Percentiles rank a stretch among this genome's conserved stretches.
Evolutionary conservation across 1,140 invertebrate species (phyloP).

Genomic region (Zaprionus tsacasi): DNA sequence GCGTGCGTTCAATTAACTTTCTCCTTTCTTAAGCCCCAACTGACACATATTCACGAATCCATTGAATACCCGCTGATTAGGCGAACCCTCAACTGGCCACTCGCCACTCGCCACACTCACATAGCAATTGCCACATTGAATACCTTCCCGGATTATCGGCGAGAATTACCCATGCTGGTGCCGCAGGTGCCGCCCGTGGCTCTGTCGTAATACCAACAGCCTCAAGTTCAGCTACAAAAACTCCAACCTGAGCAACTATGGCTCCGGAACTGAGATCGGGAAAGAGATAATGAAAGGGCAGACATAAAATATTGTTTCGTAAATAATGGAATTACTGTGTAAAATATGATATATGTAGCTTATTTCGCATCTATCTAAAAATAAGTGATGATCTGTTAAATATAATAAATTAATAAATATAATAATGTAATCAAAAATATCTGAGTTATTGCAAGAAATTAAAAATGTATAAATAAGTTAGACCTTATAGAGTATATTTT

Average conservation of each 20-base stretch:
- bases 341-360: too few relatives aligned
- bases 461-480: too few relatives aligned
- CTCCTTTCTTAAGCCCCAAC: not conserved
- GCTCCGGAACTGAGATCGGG: not conserved
- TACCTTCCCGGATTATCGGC: not conserved
- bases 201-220: not conserved
- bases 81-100: not conserved
- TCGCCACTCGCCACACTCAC: not conserved
- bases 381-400: too few relatives aligned
- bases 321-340: too few relatives aligned
- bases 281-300: too few relatives aligned
- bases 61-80: constrained; percentile 3
- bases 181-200: not conserved
- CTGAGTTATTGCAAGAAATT: too few relatives aligned
- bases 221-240: not conserved
- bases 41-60: constrained; percentile 5
- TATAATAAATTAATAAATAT: too few relatives aligned
- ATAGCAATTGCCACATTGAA: not conserved
- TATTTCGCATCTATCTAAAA: too few relatives aligned
- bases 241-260: not conserved
- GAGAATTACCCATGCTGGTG: not conserved
- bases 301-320: too few relatives aligned
- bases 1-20: constrained; percentile 1
- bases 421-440: too few relatives aligned
- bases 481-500: too few relatives aligned